Conservation (phyloP, 2,888 invertebrate genomes). For the Ophioninae sp. region DNA sequence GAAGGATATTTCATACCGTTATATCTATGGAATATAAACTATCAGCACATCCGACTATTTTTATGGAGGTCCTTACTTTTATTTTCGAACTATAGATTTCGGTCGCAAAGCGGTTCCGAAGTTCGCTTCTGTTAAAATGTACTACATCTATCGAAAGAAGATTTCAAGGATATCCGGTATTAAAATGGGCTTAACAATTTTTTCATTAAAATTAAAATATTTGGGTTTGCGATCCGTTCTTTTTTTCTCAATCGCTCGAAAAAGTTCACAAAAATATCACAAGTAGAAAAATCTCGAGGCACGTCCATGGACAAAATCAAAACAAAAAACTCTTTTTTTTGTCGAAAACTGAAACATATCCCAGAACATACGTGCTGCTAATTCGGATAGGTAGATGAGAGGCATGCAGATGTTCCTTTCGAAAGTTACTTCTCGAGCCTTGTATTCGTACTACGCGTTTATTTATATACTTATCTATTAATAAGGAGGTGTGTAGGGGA, state of each 20-base stretch:
- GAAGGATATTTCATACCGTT: not conserved
- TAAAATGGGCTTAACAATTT: not conserved
- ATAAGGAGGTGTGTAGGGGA: constrained; percentile 30
- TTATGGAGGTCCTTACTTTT: not conserved
- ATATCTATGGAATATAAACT: not conserved
- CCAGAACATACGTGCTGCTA: not conserved
- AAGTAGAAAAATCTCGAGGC: not conserved
- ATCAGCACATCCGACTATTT: not conserved
- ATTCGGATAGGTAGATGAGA: not conserved
- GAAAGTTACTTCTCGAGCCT: not conserved
- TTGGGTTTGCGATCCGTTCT: no score
- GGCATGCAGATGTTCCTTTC: not conserved
- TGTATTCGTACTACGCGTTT: not conserved
- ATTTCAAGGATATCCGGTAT: not conserved
- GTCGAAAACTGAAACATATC: not conserved
- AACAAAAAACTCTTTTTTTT: not conserved
- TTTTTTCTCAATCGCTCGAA: no score
- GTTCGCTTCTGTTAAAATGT: not conserved
- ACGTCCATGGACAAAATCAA: not conserved
- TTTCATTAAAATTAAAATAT: no score
- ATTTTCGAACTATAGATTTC: not conserved
- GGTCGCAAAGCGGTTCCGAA: not conserved
- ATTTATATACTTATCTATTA: constrained; percentile 17
- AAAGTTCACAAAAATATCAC: not conserved
- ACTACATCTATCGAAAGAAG: not conserved